phyloP scores from a whole-genome alignment of 2,113 vertebrate species.

The Cepphus grylle region DNA sequence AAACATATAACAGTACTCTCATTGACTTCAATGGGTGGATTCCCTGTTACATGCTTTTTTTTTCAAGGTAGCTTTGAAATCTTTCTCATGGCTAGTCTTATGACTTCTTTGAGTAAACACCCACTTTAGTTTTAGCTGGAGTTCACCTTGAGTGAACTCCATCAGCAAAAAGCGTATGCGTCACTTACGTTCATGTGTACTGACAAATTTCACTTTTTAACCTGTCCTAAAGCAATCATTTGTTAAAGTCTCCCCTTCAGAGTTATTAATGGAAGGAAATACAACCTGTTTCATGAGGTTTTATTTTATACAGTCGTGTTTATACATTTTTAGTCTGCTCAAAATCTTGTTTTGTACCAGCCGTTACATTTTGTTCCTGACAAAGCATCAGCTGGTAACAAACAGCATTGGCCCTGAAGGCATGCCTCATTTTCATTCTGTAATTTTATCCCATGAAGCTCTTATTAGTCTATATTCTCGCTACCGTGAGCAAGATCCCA shows the following conservation, averaged over 20 bases:
- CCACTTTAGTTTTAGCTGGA: not conserved
- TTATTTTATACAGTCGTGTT: not conserved
- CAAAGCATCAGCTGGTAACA: not conserved
- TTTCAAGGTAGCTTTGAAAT: not conserved
- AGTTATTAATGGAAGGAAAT: not conserved
- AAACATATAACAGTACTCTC: not conserved
- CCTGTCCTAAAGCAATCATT: not conserved
- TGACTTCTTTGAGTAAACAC: not conserved
- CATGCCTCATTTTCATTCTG: not conserved
- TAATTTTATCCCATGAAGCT: constrained; percentile 11
- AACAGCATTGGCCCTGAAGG: not conserved
- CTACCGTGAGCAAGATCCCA: not conserved
- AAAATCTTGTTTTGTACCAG: not conserved
- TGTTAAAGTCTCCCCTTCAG: not conserved
- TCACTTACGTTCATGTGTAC: not conserved
- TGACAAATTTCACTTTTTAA: not conserved
- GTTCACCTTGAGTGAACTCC: not conserved
- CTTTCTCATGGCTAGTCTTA: not conserved
- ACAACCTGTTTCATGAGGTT: not conserved
- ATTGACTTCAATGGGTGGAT: not conserved
- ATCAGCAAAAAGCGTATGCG: not conserved
- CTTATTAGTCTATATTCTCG: not conserved
- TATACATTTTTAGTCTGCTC: not conserved
- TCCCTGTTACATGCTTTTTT: not conserved
- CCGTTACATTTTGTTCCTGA: not conserved